These are phyloP conservation scores for Nesoenas mayeri DNA, from an alignment of 2,113 vertebrate species.

Conservation along the genomic window DNA sequence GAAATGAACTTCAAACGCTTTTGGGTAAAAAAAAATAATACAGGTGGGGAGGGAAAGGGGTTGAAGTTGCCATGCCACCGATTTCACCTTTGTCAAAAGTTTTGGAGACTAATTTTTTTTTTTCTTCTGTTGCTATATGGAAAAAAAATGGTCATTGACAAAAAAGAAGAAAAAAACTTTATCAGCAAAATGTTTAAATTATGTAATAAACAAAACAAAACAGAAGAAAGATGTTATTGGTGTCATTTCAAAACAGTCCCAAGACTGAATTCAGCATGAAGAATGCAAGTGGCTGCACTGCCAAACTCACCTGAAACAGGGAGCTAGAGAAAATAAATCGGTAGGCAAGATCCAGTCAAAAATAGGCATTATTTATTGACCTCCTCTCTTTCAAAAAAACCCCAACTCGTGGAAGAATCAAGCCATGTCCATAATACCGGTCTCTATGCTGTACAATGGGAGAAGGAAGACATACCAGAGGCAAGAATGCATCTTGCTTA, in stretches of 20 bases:
- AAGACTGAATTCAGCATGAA: neutral
- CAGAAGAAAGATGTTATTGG: conserved; percentile 33
- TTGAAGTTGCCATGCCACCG: conserved; percentile 55
- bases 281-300: neutral
- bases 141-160: conserved; percentile 44
- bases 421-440: neutral
- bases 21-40: neutral
- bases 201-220: conserved; percentile 75
- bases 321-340: neutral
- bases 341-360: neutral
- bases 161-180: conserved; percentile 57
- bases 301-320: neutral
- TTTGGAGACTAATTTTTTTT: conserved; percentile 60
- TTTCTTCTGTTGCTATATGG: conserved; percentile 63
- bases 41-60: neutral
- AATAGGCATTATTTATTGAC: neutral
- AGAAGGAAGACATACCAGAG: neutral
- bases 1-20: conserved; percentile 40
- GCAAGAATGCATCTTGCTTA: neutral
- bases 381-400: neutral
- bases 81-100: conserved; percentile 68
- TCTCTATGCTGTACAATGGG: neutral
- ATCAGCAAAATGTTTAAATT: conserved; percentile 76
- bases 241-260: neutral
- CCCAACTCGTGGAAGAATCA: neutral